Evolutionary conservation across 2,113 vertebrate species (phyloP).

Genomic region (Polypterus bichir): DNA sequence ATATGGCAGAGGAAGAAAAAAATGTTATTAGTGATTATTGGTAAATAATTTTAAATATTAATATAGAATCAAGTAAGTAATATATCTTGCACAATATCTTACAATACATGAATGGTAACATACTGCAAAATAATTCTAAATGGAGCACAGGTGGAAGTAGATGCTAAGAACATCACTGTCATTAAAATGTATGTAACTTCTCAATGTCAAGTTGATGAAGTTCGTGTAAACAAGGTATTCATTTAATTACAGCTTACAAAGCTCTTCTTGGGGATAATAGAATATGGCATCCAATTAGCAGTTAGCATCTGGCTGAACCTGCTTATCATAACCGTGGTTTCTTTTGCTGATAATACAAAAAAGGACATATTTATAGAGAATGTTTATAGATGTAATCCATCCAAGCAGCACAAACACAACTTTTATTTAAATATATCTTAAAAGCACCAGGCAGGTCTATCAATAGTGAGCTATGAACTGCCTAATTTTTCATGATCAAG

Average conservation of each 20-base stretch:
- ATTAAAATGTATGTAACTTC: slow-evolving; percentile 5
- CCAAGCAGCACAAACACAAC: background rate
- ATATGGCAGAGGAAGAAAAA: no score
- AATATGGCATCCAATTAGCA: slow-evolving; percentile 6
- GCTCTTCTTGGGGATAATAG: slow-evolving; percentile 11
- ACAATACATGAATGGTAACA: no score
- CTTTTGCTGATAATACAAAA: slow-evolving; percentile 7
- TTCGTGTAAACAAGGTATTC: slow-evolving; percentile 5
- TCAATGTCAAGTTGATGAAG: slow-evolving; percentile 7
- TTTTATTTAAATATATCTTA: no score
- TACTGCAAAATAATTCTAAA: no score
- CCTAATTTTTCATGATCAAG: no score
- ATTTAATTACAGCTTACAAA: slow-evolving; percentile 16
- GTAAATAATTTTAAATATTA: no score
- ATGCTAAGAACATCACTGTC: background rate
- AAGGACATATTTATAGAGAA: background rate
- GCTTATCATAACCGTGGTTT: slow-evolving; percentile 5
- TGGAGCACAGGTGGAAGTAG: background rate
- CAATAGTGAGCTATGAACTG: no score
- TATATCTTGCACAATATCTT: no score
- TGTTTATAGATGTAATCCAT: slow-evolving; percentile 5
- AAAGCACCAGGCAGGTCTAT: no score
- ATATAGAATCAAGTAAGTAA: no score
- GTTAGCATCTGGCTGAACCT: slow-evolving; percentile 5
- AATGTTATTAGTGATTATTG: no score